phyloP scores from a whole-genome alignment of 2,113 vertebrate species.

The Hemicordylus capensis region DNA sequence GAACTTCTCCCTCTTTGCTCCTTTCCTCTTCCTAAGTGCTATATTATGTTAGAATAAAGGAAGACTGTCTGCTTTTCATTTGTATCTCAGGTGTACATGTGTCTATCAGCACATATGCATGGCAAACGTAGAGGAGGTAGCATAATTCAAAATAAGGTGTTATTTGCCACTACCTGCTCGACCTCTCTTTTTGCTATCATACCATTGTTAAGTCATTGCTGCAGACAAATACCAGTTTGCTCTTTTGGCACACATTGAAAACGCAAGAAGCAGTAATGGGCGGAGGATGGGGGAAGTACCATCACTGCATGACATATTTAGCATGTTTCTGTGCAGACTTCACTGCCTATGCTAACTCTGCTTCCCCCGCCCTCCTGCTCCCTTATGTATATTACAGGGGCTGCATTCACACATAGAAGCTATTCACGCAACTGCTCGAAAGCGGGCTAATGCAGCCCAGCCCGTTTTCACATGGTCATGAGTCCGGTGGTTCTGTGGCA shows the following conservation, averaged over 20 bases:
- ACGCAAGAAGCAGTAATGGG: not conserved
- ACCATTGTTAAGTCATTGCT: conserved; percentile 1
- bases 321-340: not conserved
- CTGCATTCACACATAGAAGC: too few relatives aligned
- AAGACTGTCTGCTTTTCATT: conserved; percentile 32
- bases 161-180: conserved; percentile 14
- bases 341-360: not conserved
- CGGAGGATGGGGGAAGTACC: not conserved
- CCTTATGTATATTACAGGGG: too few relatives aligned
- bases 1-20: not conserved
- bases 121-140: not conserved
- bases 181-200: not conserved
- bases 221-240: not conserved
- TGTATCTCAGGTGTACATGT: not conserved
- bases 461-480: too few relatives aligned
- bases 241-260: not conserved
- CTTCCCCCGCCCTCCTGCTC: too few relatives aligned
- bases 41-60: conserved; percentile 15
- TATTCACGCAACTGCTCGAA: too few relatives aligned
- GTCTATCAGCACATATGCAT: not conserved
- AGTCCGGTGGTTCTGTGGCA: too few relatives aligned
- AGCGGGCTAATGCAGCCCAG: too few relatives aligned
- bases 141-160: not conserved
- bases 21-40: conserved; percentile 5
- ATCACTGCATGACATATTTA: not conserved